Conservation (phyloP, 1,140 invertebrate species). For the Paracyclopina nana region DNA sequence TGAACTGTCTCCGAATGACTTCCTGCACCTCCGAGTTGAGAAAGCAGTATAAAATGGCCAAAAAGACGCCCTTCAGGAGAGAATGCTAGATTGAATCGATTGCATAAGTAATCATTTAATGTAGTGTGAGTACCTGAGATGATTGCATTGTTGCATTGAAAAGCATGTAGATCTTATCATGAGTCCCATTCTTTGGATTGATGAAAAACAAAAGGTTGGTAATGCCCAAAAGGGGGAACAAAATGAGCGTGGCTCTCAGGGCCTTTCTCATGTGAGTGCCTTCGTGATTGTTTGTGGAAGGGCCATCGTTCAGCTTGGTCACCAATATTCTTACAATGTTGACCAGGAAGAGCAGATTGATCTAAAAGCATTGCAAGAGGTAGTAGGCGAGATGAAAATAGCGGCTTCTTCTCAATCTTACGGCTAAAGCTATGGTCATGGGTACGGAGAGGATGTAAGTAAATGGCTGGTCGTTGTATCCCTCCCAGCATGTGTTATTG, state of each 20-base stretch:
- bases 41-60: conserved; percentile 66
- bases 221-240: conserved; percentile 35
- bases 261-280: conserved; percentile 27
- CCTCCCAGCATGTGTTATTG: conserved; percentile 16
- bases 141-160: conserved; percentile 31
- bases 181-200: conserved; percentile 27
- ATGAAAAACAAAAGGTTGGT: conserved; percentile 33
- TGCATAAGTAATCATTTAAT: background rate
- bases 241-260: conserved; percentile 32
- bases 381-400: background rate
- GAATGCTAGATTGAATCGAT: conserved; percentile 47
- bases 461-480: conserved; percentile 4
- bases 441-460: conserved; percentile 17
- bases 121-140: conserved; percentile 27
- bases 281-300: background rate
- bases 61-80: conserved; percentile 67
- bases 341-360: conserved; percentile 31
- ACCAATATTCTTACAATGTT: conserved; percentile 33
- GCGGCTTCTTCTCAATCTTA: background rate
- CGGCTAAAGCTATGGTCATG: conserved; percentile 17
- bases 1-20: conserved; percentile 31
- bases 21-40: conserved; percentile 54
- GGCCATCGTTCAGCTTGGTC: conserved; percentile 22
- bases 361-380: conserved; percentile 20
- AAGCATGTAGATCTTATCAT: conserved; percentile 29